phyloP scores from a whole-genome alignment of 2,113 vertebrate genomes.

The Machaerirhynchus nigripectus region DNA sequence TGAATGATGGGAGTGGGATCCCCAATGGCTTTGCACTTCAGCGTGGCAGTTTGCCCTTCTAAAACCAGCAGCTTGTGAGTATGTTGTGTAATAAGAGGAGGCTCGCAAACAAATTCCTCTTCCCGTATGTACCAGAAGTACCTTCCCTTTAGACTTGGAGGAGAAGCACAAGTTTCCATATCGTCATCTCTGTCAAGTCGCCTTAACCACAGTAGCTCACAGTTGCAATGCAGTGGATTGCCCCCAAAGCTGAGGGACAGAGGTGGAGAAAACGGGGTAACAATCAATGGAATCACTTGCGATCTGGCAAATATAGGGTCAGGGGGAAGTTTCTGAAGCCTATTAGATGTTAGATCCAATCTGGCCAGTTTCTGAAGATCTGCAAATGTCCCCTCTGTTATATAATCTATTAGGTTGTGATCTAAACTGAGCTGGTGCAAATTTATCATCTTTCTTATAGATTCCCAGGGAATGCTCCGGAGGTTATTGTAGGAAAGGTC shows the following conservation, averaged over 20 bases:
- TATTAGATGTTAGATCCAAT: constrained; percentile 93
- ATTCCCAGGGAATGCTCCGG: constrained; percentile 89
- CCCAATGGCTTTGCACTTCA: constrained; percentile 95
- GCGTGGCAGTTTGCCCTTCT: constrained; percentile 92
- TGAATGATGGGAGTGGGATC: constrained; percentile 93
- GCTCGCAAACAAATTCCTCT: constrained; percentile 95
- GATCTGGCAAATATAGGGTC: constrained; percentile 94
- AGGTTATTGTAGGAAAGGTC: constrained; percentile 98
- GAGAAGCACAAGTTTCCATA: constrained; percentile 97
- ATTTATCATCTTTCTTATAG: constrained; percentile 92
- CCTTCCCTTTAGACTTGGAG: constrained; percentile 86
- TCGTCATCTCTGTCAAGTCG: constrained; percentile 90
- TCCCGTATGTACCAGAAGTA: constrained; percentile 95
- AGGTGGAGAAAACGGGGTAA: constrained; percentile 85
- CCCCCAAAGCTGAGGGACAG: constrained; percentile 93
- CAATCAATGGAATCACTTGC: constrained; percentile 76
- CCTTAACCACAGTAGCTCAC: constrained; percentile 93
- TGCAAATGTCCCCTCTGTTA: constrained; percentile 90
- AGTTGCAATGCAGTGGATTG: constrained; percentile 95
- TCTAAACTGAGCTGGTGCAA: constrained; percentile 96
- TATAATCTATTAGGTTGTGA: constrained; percentile 91
- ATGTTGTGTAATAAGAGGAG: constrained; percentile 93
- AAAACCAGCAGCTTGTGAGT: constrained; percentile 92
- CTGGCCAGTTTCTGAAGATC: constrained; percentile 92
- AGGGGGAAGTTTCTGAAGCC: constrained; percentile 93